These are phyloP conservation scores for Monochamus alternatus DNA, from an alignment of 2,888 invertebrate genomes.

Conservation along the genomic window DNA sequence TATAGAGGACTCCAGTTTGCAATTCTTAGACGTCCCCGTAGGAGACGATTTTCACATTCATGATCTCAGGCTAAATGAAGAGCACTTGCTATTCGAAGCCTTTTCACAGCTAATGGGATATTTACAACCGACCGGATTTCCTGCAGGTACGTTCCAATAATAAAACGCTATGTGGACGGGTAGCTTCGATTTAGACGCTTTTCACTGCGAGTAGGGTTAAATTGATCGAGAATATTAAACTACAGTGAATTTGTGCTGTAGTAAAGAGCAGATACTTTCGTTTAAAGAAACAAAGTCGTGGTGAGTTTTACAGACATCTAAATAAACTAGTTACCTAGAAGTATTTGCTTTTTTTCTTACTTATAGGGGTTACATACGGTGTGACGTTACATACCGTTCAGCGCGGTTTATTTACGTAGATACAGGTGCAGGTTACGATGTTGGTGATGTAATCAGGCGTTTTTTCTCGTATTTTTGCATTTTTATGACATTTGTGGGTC, in stretches of 20 bases:
- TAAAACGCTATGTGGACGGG: conserved; percentile 6
- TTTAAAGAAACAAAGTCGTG: not conserved
- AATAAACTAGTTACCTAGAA: no score
- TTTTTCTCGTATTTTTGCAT: no score
- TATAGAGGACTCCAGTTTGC: conserved; percentile 36
- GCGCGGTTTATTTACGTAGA: no score
- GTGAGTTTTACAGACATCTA: no score
- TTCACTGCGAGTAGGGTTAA: not conserved
- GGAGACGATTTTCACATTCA: conserved; percentile 69
- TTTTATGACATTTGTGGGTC: no score
- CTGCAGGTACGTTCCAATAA: conserved; percentile 73
- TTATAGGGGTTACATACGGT: no score
- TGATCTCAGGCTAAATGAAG: conserved; percentile 75
- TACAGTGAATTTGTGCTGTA: not conserved
- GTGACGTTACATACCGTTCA: no score
- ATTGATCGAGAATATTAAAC: not conserved
- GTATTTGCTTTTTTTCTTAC: no score
- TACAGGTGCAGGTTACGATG: no score
- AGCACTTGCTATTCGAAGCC: conserved; percentile 77
- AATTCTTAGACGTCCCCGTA: conserved; percentile 66
- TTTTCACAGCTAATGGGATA: conserved; percentile 77
- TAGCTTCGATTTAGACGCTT: not conserved
- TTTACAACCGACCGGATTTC: conserved; percentile 79
- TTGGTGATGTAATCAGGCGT: no score
- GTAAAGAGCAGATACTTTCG: not conserved